A percentile compares a stretch with the other conserved stretches of the same genome.
Evolutionary conservation across 2,888 invertebrate species (phyloP).

Genomic region (Lypha dubia): DNA sequence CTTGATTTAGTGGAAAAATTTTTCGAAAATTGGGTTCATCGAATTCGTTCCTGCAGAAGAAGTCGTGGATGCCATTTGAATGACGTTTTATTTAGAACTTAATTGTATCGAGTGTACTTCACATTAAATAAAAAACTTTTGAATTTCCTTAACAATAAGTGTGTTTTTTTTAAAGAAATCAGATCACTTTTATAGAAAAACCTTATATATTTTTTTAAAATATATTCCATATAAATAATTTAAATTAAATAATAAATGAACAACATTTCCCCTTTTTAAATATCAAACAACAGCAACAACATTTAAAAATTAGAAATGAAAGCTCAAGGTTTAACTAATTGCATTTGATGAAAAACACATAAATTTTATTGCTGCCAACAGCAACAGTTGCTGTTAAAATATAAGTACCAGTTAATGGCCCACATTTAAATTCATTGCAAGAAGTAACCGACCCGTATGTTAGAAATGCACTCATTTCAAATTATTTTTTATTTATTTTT

Average conservation of each 20-base stretch:
- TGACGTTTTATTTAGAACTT: too few relatives aligned
- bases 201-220: too few relatives aligned
- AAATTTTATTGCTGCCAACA: conserved; percentile 54
- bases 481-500: not conserved
- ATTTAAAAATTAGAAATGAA: not conserved
- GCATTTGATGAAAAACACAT: conserved; percentile 46
- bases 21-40: too few relatives aligned
- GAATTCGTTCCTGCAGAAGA: too few relatives aligned
- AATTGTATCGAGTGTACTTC: too few relatives aligned
- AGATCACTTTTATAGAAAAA: too few relatives aligned
- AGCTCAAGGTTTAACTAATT: conserved; percentile 43
- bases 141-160: too few relatives aligned
- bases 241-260: not conserved
- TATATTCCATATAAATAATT: too few relatives aligned
- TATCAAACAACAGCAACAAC: not conserved
- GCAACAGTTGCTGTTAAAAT: conserved; percentile 49
- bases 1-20: too few relatives aligned
- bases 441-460: conserved; percentile 52
- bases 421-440: conserved; percentile 62
- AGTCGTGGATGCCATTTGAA: too few relatives aligned
- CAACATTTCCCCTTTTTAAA: not conserved
- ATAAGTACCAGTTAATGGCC: conserved; percentile 39
- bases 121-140: too few relatives aligned
- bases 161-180: too few relatives aligned
- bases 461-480: conserved; percentile 38